A percentile compares a stretch with the other conserved stretches of the same genome.
phyloP scores from a whole-genome alignment of 2,113 vertebrate genomes.

The Neomonachus schauinslandi region DNA sequence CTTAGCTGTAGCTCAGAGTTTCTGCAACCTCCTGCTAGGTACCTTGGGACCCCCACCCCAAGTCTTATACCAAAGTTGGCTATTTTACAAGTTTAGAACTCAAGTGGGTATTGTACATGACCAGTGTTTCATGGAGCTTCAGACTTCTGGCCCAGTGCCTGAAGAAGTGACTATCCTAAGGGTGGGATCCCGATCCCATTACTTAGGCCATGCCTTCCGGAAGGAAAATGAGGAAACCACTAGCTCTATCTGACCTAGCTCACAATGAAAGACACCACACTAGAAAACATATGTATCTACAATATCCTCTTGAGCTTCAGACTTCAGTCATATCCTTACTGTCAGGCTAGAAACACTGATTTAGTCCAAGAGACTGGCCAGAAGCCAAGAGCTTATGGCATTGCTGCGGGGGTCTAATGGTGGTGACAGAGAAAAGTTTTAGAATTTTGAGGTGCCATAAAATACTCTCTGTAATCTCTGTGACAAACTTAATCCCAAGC shows the following conservation, averaged over 20 bases:
- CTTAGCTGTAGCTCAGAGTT: slow-evolving; percentile 24
- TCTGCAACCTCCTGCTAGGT: background rate
- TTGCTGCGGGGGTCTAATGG: background rate
- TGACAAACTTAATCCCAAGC: slow-evolving; percentile 9
- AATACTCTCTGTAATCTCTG: slow-evolving; percentile 7
- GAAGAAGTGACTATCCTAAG: slow-evolving; percentile 15
- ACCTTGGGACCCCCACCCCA: background rate
- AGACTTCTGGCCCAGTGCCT: background rate
- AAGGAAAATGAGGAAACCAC: slow-evolving; percentile 55
- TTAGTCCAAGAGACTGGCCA: background rate
- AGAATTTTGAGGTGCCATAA: background rate
- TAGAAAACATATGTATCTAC: slow-evolving; percentile 37
- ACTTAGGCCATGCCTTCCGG: background rate
- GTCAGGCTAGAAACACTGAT: background rate
- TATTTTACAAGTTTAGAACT: slow-evolving; percentile 41
- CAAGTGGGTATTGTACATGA: background rate
- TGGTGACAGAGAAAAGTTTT: background rate
- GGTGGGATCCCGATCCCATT: background rate
- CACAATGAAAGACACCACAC: background rate
- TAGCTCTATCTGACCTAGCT: background rate
- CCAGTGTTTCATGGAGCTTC: background rate
- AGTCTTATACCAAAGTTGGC: slow-evolving; percentile 15
- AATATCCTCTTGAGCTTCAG: slow-evolving; percentile 41
- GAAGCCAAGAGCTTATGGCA: background rate
- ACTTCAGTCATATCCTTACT: slow-evolving; percentile 16